These are phyloP conservation scores for Falco punctatus DNA, from an alignment of 2,113 vertebrate genomes.

Conservation along the genomic window DNA sequence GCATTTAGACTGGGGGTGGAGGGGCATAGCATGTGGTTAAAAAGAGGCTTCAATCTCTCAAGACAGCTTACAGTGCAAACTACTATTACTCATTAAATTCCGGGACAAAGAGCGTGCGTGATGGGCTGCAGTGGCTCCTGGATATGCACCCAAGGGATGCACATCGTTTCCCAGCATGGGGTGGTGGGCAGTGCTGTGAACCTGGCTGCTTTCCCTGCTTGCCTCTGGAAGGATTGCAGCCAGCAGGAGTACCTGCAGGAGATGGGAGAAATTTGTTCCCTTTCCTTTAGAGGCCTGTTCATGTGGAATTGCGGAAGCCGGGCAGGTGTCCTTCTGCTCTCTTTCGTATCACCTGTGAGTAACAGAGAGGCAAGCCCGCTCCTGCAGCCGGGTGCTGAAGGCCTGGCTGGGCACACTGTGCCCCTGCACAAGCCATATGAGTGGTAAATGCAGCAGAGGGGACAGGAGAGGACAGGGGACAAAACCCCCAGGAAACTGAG, in stretches of 20 bases:
- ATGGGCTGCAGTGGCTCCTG: neutral
- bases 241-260: fast-evolving
- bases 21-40: neutral
- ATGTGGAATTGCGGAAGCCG: fast-evolving
- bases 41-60: neutral
- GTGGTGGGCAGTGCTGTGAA: neutral
- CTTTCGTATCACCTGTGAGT: neutral
- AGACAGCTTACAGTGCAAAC: neutral
- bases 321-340: neutral
- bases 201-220: neutral
- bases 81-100: neutral
- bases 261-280: neutral
- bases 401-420: neutral
- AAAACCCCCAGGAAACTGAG: neutral
- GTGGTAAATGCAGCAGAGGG: neutral
- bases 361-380: neutral
- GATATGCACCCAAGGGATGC: too few relatives aligned
- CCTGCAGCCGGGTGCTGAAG: neutral
- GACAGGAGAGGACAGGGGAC: neutral
- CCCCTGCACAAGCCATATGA: neutral
- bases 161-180: neutral
- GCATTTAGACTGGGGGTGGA: neutral
- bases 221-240: neutral
- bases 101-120: neutral
- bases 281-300: neutral